Evolutionary conservation across 2,113 vertebrate species (phyloP).

Genomic region (Brachionichthys hirsutus): DNA sequence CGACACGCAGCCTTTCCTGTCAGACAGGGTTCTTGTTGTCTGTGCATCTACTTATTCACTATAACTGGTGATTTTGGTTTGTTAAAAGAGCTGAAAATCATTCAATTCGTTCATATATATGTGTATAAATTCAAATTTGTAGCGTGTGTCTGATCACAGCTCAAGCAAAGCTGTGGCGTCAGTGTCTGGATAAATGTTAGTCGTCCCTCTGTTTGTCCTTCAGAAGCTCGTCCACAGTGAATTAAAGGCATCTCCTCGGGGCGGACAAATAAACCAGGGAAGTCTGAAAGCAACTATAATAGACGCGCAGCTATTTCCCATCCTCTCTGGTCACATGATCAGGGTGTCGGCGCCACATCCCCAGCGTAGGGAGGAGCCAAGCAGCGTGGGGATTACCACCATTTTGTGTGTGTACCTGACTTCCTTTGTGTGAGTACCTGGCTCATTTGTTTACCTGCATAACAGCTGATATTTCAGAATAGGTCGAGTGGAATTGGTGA

Average conservation of each 20-base stretch:
- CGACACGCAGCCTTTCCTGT: constrained; percentile 30
- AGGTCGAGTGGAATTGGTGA: not conserved
- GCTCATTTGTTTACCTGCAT: constrained; percentile 74
- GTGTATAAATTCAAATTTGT: not conserved
- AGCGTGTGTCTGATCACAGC: not conserved
- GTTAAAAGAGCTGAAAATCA: not conserved
- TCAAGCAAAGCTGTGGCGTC: not conserved
- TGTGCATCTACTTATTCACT: not conserved
- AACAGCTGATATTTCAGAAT: constrained; percentile 28
- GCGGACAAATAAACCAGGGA: constrained; percentile 41
- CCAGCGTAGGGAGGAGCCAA: constrained; percentile 67
- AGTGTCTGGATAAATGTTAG: constrained; percentile 5
- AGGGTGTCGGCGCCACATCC: constrained; percentile 70
- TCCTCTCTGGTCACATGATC: constrained; percentile 74
- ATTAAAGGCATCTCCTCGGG: constrained; percentile 41
- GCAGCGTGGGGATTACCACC: constrained; percentile 64
- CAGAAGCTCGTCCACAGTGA: constrained; percentile 3
- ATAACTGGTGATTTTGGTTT: not conserved
- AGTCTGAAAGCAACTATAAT: constrained; percentile 53
- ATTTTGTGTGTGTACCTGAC: constrained; percentile 79
- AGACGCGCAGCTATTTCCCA: constrained; percentile 53
- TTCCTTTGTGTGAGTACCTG: constrained; percentile 74
- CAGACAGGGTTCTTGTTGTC: constrained; percentile 9
- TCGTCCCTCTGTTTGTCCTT: constrained; percentile 15
- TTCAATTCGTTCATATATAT: not conserved